Evolutionary conservation across 2,113 vertebrate genomes (phyloP).

Genomic region (Pelecanus crispus): DNA sequence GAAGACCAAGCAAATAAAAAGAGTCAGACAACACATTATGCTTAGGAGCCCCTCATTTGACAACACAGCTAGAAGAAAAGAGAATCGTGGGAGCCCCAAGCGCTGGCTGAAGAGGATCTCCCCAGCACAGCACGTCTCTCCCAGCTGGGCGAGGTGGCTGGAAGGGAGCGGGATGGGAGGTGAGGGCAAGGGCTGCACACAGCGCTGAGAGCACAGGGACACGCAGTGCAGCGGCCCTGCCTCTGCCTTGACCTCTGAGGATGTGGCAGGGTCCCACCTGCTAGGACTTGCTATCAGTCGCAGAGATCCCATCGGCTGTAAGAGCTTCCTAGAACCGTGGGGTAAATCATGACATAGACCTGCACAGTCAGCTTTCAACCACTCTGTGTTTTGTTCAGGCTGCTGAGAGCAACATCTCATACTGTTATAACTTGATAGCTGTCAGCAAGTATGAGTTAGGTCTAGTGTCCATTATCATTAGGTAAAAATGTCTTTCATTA

Average conservation of each 20-base stretch:
- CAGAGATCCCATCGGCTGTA: not conserved
- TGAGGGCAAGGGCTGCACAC: not conserved
- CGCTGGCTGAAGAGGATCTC: not conserved
- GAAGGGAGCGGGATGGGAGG: not conserved
- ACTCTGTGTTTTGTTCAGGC: not conserved
- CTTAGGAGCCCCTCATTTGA: not conserved
- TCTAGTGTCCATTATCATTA: not conserved
- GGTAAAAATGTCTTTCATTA: not conserved
- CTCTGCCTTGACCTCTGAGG: not conserved
- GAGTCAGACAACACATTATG: not conserved
- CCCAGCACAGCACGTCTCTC: not conserved
- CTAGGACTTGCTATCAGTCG: not conserved
- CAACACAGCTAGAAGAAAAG: not conserved
- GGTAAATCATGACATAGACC: fast-evolving
- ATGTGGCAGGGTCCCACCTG: not conserved
- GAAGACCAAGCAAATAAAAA: not conserved
- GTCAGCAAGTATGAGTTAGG: not conserved
- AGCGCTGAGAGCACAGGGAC: not conserved
- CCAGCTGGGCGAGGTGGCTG: not conserved
- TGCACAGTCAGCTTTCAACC: not conserved
- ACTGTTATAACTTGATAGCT: not conserved
- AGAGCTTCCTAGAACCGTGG: not conserved
- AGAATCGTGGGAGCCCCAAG: not conserved
- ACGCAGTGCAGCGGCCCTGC: not conserved
- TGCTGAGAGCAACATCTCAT: not conserved